Conservation (phyloP, 2,113 vertebrate genomes). For the Rattus norvegicus region GRCr8 NC_086021.1:174286001-174286500, state of each 20-base stretch:
- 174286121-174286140: not conserved
- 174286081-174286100: not conserved
- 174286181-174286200: not conserved
- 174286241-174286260: not conserved
- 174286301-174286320: not conserved
- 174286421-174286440: too few species aligned
- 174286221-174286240: not conserved
- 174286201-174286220: not conserved
- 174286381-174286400: too few species aligned
- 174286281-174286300: not conserved
- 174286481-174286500: not conserved
- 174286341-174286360: too few species aligned
- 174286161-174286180: not conserved
- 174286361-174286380: too few species aligned
- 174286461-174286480: too few species aligned
- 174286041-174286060: rapidly evolving
- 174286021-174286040: not conserved
- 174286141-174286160: not conserved
- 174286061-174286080: not conserved
- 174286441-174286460: too few species aligned
- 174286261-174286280: not conserved
- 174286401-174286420: too few species aligned
- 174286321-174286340: not conserved
- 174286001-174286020: rapidly evolving
- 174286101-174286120: not conserved